Evolutionary conservation across 2,888 invertebrate genomes (phyloP).

Genomic region (Amphiduros pacificus): DNA sequence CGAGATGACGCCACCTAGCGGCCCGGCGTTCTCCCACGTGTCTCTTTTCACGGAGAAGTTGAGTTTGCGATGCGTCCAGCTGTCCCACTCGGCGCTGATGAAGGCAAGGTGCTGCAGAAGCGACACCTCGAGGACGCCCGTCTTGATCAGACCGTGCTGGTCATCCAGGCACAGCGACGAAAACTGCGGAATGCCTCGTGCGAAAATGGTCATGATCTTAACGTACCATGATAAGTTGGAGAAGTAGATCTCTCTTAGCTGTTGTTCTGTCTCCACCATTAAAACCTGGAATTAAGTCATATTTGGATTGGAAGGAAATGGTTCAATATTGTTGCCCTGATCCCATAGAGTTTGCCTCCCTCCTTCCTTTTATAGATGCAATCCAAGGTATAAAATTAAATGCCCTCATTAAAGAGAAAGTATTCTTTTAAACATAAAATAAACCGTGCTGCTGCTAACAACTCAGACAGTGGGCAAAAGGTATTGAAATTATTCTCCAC

Average conservation of each 20-base stretch:
- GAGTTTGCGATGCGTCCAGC: neutral
- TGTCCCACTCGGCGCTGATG: neutral
- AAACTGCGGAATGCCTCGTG: conserved; percentile 46
- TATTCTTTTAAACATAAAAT: too few relatives aligned
- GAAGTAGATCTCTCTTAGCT: conserved; percentile 30
- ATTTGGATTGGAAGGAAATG: too few relatives aligned
- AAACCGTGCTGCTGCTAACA: too few relatives aligned
- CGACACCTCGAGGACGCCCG: conserved; percentile 42
- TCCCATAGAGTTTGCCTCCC: too few relatives aligned
- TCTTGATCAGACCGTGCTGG: conserved; percentile 44
- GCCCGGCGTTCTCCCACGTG: conserved; percentile 28
- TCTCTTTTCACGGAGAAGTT: neutral
- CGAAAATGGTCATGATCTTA: conserved; percentile 39
- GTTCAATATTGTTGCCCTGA: too few relatives aligned
- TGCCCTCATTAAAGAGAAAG: too few relatives aligned
- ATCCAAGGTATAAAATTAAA: too few relatives aligned
- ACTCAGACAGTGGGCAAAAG: too few relatives aligned
- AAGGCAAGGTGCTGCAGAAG: conserved; percentile 32
- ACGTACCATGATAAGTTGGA: conserved; percentile 43
- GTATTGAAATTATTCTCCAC: too few relatives aligned
- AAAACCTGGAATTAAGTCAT: too few relatives aligned
- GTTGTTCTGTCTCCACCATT: too few relatives aligned
- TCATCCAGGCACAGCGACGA: conserved; percentile 38
- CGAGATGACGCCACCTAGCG: conserved; percentile 35
- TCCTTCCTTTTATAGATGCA: too few relatives aligned